phyloP scores from a whole-genome alignment of 2,888 invertebrate species.

The Scaptomyza parva region DNA sequence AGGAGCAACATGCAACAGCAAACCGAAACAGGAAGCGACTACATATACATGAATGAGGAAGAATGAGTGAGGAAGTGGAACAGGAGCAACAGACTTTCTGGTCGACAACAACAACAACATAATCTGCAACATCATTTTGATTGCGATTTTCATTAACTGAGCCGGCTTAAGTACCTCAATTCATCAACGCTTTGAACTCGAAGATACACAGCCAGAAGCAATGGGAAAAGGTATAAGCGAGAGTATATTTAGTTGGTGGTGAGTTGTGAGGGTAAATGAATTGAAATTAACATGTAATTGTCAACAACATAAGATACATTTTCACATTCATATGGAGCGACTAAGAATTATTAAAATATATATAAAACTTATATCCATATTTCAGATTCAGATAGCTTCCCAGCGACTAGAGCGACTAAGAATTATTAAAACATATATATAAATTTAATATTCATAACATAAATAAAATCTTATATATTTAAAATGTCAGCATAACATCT shows the following conservation, averaged over 20 bases:
- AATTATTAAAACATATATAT: no score
- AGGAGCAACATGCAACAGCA: constrained; percentile 40
- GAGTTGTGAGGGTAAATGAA: neutral
- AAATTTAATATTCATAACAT: no score
- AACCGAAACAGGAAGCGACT: constrained; percentile 32
- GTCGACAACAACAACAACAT: constrained; percentile 17
- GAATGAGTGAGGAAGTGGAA: constrained; percentile 2
- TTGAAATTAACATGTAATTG: neutral
- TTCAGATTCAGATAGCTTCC: no score
- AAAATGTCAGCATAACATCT: no score
- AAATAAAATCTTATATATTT: no score
- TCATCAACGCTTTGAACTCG: constrained; percentile 34
- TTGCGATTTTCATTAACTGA: constrained; percentile 54
- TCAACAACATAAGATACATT: no score
- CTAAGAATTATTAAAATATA: no score
- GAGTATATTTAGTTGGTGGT: neutral
- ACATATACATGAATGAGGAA: neutral
- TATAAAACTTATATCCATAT: no score
- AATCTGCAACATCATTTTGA: constrained; percentile 33
- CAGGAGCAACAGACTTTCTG: constrained; percentile 26
- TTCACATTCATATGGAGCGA: no score
- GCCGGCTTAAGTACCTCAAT: constrained; percentile 36
- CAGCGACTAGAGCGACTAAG: no score
- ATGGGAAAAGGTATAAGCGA: neutral
- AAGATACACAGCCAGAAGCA: constrained; percentile 8